These are phyloP conservation scores for Ceratotherium simum DNA, from an alignment of 2,113 vertebrate species.

Conservation along the genomic window DNA sequence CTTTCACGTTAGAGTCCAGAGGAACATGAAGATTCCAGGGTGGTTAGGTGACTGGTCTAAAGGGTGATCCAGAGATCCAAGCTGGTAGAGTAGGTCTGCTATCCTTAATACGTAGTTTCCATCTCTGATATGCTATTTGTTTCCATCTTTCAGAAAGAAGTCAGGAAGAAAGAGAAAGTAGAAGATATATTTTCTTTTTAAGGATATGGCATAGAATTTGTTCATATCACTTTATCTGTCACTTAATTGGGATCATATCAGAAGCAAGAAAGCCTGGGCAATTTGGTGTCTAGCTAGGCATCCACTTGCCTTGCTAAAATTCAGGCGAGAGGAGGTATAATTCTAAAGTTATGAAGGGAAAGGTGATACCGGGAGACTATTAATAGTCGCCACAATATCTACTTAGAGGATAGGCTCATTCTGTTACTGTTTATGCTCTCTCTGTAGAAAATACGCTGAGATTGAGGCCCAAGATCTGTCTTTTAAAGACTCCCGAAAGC, in stretches of 20 bases:
- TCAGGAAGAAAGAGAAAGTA: background rate
- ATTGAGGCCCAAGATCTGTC: background rate
- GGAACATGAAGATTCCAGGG: background rate
- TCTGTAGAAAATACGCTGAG: background rate
- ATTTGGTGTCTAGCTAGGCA: background rate
- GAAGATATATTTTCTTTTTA: background rate
- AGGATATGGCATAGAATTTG: background rate
- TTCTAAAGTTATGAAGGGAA: background rate
- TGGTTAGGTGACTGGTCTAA: background rate
- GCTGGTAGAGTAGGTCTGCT: background rate
- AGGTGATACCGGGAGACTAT: background rate
- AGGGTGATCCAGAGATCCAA: background rate
- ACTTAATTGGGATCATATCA: too few relatives aligned
- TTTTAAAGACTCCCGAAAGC: background rate
- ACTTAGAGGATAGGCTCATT: background rate
- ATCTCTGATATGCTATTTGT: background rate
- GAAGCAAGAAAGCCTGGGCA: background rate
- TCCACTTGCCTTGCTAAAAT: background rate
- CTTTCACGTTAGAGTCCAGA: background rate
- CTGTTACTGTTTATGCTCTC: background rate
- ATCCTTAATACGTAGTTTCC: background rate
- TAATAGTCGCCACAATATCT: background rate
- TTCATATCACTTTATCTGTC: background rate
- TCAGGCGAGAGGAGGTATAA: background rate
- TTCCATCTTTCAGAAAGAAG: background rate